Conservation (phyloP, 1,140 invertebrate genomes). For the Dendrolimus kikuchii region DNA sequence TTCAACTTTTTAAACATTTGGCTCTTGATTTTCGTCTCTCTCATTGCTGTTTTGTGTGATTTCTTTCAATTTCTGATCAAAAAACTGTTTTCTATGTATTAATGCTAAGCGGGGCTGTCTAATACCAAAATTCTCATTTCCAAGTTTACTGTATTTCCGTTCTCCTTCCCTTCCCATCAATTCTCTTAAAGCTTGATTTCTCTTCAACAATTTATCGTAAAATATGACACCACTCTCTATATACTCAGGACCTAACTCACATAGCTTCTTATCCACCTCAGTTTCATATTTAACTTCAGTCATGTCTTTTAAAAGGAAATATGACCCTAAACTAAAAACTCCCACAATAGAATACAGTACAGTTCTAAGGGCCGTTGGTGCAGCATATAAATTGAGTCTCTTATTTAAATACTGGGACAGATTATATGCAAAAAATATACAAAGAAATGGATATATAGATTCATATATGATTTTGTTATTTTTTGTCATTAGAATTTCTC, state of each 20-base stretch:
- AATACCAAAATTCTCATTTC: constrained; percentile 79
- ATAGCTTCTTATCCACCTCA: constrained; percentile 75
- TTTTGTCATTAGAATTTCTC: constrained; percentile 77
- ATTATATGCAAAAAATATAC: constrained; percentile 67
- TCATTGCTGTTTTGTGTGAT: constrained; percentile 2
- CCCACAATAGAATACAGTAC: constrained; percentile 74
- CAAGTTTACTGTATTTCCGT: constrained; percentile 75
- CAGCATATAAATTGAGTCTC: constrained; percentile 72
- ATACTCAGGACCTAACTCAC: constrained; percentile 74
- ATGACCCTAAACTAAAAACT: constrained; percentile 74
- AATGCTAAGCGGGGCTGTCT: constrained; percentile 76
- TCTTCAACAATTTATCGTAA: constrained; percentile 80
- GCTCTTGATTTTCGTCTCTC: not conserved
- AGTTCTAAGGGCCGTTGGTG: constrained; percentile 64
- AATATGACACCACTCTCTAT: constrained; percentile 81
- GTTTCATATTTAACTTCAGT: constrained; percentile 76
- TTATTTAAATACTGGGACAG: constrained; percentile 67
- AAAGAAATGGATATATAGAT: constrained; percentile 60
- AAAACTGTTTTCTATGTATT: constrained; percentile 76
- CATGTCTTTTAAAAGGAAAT: constrained; percentile 77
- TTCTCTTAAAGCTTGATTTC: constrained; percentile 80
- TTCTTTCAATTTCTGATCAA: constrained; percentile 65
- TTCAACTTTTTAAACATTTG: not conserved
- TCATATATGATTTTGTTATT: constrained; percentile 73
- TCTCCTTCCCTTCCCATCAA: constrained; percentile 76